Base-by-base conservation (phyloP, 92 coral and sea anemone genomes). In the Montipora capitata region DNA sequence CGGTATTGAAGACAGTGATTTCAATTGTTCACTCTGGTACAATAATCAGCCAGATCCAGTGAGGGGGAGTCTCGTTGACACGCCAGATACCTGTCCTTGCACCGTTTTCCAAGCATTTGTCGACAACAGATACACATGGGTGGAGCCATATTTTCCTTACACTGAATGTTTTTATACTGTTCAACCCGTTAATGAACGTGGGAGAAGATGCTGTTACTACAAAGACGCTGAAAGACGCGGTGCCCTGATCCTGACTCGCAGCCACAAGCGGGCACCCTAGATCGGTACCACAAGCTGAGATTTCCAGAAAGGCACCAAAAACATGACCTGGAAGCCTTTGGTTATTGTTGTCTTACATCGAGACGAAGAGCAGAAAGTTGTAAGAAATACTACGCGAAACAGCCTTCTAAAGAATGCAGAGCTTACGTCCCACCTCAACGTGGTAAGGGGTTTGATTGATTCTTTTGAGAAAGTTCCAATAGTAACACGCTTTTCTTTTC, bases 341-440 rank as follows among this genome's bases (percentile, higher is more conserved):
- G 54, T 27, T 65, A 87, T 17, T 91, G 94, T 57, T 91, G 94
- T 70, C 48, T 70, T 20, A 42, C 69, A 18, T 72, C 84, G 16
- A 11, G 5, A 35, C 27, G 18, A 9, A 43, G 38, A 10, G 27
- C 76, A 18, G 11, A 20, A 10, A 49, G 59, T 85, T 91, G 94
- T 41, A 10, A 15, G 68, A 38, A 56, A 62, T 91, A 80, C 72
- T 77, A 76, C 40, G 61, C 82, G 41, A 39, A 14, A 9, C 70
- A 89, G 4, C 94, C 88, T 9, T 91, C 91, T 7, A 80, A 86
- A 45, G 70, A 72, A 58, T 91, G 94, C 35, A 78, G 63, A 8
- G 51, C 68, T 4, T 91, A 91, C 72, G 16, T 48, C 1, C 91
- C 94, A 7, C 94, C 94, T 4, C 68, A 40, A 40, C 81, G 82